Evolutionary conservation across 2,113 vertebrate species (phyloP).

Genomic region (Psilopsiagon aymara): DNA sequence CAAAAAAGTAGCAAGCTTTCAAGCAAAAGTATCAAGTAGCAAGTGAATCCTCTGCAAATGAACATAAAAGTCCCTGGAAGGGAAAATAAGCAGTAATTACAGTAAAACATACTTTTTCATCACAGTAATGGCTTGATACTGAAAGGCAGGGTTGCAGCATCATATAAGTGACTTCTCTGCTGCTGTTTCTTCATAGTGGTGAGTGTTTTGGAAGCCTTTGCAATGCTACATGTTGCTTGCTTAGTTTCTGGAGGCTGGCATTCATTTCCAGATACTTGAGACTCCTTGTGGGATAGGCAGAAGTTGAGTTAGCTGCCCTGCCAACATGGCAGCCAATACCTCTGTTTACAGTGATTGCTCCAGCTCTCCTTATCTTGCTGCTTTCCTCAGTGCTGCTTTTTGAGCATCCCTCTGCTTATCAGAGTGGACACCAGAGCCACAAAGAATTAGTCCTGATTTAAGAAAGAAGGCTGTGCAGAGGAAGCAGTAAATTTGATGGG

Average conservation of each 20-base stretch:
- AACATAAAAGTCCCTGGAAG: neutral
- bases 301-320: neutral
- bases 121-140: neutral
- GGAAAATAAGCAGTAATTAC: constrained; percentile 41
- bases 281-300: neutral
- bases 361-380: neutral
- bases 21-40: neutral
- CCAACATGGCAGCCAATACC: neutral
- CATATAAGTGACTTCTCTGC: neutral
- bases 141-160: neutral
- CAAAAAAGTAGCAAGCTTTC: neutral
- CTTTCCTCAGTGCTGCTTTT: neutral
- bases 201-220: neutral
- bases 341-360: neutral
- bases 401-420: neutral
- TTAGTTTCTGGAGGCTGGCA: neutral
- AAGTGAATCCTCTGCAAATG: neutral
- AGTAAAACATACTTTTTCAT: constrained; percentile 14
- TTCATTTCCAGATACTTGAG: neutral
- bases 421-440: neutral
- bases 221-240: neutral
- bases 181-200: neutral
- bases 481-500: neutral
- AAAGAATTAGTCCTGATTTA: neutral
- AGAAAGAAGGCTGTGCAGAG: neutral